phyloP scores from a whole-genome alignment of 2,113 vertebrate genomes.

The Oriolus oriolus region DNA sequence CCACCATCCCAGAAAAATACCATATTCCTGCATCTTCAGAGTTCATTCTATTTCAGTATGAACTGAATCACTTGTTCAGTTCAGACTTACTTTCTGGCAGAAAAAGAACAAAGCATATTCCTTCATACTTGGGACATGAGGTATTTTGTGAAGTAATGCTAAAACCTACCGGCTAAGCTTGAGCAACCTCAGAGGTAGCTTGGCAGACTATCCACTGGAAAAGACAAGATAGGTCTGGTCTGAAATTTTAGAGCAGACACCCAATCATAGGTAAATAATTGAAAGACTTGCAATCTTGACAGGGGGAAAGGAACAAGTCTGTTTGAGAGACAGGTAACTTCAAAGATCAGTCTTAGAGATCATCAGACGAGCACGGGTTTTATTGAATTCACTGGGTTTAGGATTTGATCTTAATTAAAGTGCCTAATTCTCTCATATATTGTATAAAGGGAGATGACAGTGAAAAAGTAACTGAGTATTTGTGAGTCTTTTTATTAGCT shows the following conservation, averaged over 20 bases:
- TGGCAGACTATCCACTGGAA: not conserved
- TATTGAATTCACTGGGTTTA: not conserved
- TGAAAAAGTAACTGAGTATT: not conserved
- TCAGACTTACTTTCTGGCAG: not conserved
- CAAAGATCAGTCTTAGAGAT: not conserved
- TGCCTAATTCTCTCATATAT: not conserved
- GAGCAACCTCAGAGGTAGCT: not conserved
- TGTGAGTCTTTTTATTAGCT: not conserved
- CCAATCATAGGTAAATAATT: not conserved
- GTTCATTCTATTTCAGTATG: not conserved
- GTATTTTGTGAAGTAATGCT: not conserved
- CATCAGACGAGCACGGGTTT: not conserved
- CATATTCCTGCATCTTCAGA: not conserved
- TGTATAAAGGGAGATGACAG: not conserved
- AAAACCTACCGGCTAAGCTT: not conserved
- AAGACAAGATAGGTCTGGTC: not conserved
- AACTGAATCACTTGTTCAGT: not conserved
- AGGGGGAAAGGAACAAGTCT: not conserved
- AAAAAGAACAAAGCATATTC: not conserved
- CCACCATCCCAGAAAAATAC: not conserved
- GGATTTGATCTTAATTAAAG: not conserved
- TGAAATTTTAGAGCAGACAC: not conserved
- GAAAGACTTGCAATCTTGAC: not conserved
- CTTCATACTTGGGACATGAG: not conserved
- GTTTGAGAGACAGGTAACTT: not conserved